phyloP scores from a whole-genome alignment of 2,113 vertebrate species.

The Seriola rivoliana region DNA sequence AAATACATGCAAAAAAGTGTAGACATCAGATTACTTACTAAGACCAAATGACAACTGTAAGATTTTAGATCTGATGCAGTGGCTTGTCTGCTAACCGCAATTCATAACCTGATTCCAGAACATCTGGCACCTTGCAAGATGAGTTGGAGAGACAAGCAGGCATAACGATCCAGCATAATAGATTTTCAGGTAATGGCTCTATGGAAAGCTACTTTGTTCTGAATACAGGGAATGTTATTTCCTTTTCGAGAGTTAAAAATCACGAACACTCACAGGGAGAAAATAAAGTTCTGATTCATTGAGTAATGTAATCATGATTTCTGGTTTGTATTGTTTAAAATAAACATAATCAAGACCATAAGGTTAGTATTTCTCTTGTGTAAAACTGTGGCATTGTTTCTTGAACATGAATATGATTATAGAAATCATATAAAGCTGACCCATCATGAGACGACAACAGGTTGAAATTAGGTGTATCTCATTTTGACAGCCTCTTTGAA shows the following conservation, averaged over 20 bases:
- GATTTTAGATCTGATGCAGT: not conserved
- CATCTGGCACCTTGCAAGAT: not conserved
- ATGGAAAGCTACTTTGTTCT: not conserved
- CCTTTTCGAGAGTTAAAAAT: not conserved
- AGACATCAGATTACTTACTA: not conserved
- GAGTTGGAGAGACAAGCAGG: not conserved
- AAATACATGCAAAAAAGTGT: not conserved
- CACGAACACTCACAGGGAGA: not conserved
- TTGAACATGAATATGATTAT: not conserved
- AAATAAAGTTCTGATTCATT: not conserved
- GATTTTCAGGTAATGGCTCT: not conserved
- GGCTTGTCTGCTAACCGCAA: not conserved
- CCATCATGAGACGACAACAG: not conserved
- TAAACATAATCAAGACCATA: not conserved
- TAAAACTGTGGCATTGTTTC: not conserved
- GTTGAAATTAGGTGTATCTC: not conserved
- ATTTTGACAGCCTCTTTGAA: not conserved
- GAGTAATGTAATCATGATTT: not conserved
- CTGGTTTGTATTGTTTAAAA: not conserved
- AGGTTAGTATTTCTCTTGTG: not conserved
- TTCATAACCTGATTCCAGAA: not conserved
- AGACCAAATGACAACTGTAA: not conserved
- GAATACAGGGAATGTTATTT: not conserved
- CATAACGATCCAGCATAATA: not conserved
- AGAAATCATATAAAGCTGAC: not conserved